Percentiles rank a stretch among this genome's conserved stretches.
These are phyloP conservation scores for Edolisoma coerulescens DNA, from an alignment of 2,113 vertebrate genomes.

Conservation along the genomic window DNA sequence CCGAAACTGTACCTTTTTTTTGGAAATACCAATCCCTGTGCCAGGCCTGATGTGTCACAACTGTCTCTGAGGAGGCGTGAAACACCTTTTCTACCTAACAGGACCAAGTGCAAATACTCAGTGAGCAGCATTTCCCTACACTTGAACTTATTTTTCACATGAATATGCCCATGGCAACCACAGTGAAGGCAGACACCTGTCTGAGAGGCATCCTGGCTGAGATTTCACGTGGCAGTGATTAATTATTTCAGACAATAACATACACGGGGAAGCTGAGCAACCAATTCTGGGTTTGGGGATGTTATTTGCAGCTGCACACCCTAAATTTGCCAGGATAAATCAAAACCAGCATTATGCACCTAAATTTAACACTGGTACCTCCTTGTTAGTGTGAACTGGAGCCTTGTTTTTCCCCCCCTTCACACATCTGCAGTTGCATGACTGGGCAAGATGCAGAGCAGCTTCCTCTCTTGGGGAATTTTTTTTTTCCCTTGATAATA, in stretches of 20 bases:
- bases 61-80: neutral
- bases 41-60: neutral
- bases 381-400: neutral
- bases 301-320: neutral
- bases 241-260: neutral
- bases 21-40: neutral
- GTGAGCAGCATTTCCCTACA: neutral
- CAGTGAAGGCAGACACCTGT: neutral
- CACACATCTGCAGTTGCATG: neutral
- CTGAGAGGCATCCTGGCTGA: neutral
- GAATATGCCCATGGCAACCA: neutral
- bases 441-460: neutral
- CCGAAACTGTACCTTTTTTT: neutral
- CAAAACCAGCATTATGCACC: neutral
- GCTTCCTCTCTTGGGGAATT: neutral
- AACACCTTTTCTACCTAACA: neutral
- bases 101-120: neutral
- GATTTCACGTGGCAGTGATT: neutral
- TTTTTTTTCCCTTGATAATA: neutral
- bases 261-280: neutral
- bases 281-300: neutral
- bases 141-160: neutral
- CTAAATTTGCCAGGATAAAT: neutral
- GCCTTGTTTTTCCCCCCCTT: neutral
- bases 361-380: neutral